Evolutionary conservation across 2,797 vertebrate genomes (phyloP), one percentile per base, ranked within the genome.

Genomic region (Pteronotus mesoamericanus): DNA sequence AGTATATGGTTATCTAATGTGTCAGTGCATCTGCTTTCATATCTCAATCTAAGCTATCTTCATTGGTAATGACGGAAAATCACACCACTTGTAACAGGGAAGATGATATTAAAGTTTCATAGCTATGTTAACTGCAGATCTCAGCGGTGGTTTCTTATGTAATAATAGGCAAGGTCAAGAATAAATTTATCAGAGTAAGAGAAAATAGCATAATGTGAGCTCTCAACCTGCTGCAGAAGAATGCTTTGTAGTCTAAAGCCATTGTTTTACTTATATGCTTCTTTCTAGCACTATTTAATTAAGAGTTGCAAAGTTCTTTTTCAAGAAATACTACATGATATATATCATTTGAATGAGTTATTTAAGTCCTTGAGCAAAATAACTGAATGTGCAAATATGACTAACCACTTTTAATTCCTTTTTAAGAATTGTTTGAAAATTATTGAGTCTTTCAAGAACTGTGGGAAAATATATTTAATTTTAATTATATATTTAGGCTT

Each of bases 201-300:
- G 97, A 92, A 97, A 98, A 95, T 97, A 94, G 95, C 94, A 92
- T 96, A 97, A 96, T 97, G 97, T 97, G 96, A 97, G 79, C 96
- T 94, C 96, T 97, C 82, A 51, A 32, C 98, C 97, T 98, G 84
- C 82, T 90, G 10, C 48, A 85, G 88, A 92, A 98, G 95, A 90
- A 89, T 85, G 72, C 15, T 96, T 98, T 97, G 87, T 91, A 95
- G 97, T 86, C 68, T 96, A 48, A 97, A 97, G 94, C 97, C 71
- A 94, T 96, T 92, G 39, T 97, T 97, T 97, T 97, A 86, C 79
- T 95, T 95, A 61, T n/a, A 74, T 74, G 14, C 79, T 97, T 98
- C 22, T 93, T 86, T 89, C 55, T 85, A 95, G 92, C 37, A 72
- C 95, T 97, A 80, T 89, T 89, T 61, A 96, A 97, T 95, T 91